phyloP scores from a whole-genome alignment of 2,888 invertebrate species.

The Cenopis cana region DNA sequence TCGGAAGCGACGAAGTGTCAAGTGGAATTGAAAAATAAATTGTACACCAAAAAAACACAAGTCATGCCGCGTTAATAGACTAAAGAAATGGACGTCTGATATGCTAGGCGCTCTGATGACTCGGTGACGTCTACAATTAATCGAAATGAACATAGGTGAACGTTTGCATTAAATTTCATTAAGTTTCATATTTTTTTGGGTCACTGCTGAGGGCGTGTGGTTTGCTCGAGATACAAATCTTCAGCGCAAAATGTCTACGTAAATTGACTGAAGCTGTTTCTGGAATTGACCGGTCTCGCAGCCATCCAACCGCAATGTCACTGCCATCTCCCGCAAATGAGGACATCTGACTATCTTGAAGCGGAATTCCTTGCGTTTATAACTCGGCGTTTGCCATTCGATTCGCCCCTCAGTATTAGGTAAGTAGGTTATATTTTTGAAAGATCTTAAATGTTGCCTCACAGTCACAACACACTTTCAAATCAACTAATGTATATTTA shows the following conservation, averaged over 20 bases:
- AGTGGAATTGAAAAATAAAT: constrained; percentile 50
- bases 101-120: constrained; percentile 6
- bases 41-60: constrained; percentile 31
- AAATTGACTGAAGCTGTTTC: constrained; percentile 36
- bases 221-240: constrained; percentile 22
- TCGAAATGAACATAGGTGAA: constrained; percentile 15
- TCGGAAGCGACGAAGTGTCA: constrained; percentile 47
- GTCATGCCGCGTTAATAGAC: constrained; percentile 23
- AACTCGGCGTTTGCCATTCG: constrained; percentile 2
- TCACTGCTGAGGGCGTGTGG: constrained; percentile 2
- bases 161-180: constrained; percentile 11
- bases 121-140: constrained; percentile 8
- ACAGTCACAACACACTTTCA: too few relatives aligned
- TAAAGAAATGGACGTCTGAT: background rate
- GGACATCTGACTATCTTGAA: constrained; percentile 41
- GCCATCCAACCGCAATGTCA: constrained; percentile 37
- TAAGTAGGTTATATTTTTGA: constrained; percentile 17
- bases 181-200: constrained; percentile 3
- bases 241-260: constrained; percentile 23
- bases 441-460: too few relatives aligned
- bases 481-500: background rate
- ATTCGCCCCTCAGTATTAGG: constrained; percentile 21
- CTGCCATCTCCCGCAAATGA: constrained; percentile 36
- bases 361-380: constrained; percentile 31
- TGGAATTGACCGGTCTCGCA: constrained; percentile 38